Base-by-base conservation (phyloP, 2,113 vertebrate species). In the Lipophrys pholis region DNA sequence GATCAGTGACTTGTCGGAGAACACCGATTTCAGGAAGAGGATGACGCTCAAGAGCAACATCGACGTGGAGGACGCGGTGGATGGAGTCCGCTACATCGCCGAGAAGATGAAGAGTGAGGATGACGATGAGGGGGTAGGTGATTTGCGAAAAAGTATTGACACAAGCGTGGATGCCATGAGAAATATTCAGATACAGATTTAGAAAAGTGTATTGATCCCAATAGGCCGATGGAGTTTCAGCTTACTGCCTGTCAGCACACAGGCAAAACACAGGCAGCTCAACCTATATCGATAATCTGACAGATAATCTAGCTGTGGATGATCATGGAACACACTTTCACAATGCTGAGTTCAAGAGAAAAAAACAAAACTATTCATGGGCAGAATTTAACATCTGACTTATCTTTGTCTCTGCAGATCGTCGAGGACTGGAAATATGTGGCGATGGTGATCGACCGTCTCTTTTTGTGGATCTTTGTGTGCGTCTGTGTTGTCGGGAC, bases 361-460 rank as follows among this genome's bases (percentile, higher is more conserved):
- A 30, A 30, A 30, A 30, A 30, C 5, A 21, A 36, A 70, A 59
- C 39, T 36, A 30, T 10, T n/a, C 36, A 36, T 1, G 62, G 4
- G 1, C 8, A 21, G 7, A 4, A 21, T 50, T 60, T 50, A 66
- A 67, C 15, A 52, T 51, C 7, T 7, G 50, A 39, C 7, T 1
- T 80, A 11, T 42, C 52, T 68, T 46, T 21, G 16, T 80, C 66
- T 60, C 75, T 45, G 40, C 86, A 94, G 93, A 92, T 94, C 57
- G 93, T 93, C 55, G 93, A 94, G 80, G 93, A 94, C 81, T 94
- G 93, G 93, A 94, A 94, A 67, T 94, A 94, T 2, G 93, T 94
- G n/a, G 93, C 93, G 15, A 94, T 94, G 93, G 93, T 94, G 73
- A 94, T 94, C 8, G 93, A 94, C 62, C 91, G 93, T 8, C 93